Evolutionary conservation across 2,797 vertebrate genomes (phyloP).

Genomic region (Pangasius krempfi): DNA sequence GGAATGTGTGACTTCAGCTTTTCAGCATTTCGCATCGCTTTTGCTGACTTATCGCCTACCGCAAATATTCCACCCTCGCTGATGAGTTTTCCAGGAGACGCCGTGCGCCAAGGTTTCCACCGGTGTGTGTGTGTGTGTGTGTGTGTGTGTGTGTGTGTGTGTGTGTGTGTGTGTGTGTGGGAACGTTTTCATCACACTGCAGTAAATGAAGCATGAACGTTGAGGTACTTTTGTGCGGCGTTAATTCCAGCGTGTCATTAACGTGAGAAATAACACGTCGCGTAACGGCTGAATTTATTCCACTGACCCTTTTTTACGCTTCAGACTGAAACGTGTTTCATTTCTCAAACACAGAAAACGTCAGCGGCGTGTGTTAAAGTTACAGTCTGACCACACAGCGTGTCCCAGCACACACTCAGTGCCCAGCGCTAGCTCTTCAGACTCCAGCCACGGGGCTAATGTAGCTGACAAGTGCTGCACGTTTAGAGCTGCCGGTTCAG

Average conservation of each 20-base stretch:
- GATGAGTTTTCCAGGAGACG: constrained; percentile 59
- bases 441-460: background rate
- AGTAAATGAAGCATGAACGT: constrained; percentile 43
- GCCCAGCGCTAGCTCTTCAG: background rate
- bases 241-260: constrained; percentile 38
- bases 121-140: constrained; percentile 52
- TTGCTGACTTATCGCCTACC: constrained; percentile 58
- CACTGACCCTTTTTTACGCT: background rate
- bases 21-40: constrained; percentile 53
- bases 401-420: background rate
- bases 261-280: constrained; percentile 41
- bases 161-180: constrained; percentile 49
- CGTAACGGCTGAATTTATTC: constrained; percentile 33
- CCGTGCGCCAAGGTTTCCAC: constrained; percentile 59
- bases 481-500: background rate
- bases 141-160: constrained; percentile 40
- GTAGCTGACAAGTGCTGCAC: background rate
- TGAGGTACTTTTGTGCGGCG: constrained; percentile 10
- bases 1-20: constrained; percentile 60
- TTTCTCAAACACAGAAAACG: background rate
- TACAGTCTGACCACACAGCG: background rate
- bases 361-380: background rate
- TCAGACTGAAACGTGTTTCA: background rate
- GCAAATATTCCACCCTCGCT: constrained; percentile 61
- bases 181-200: constrained; percentile 49